These are phyloP conservation scores for Thaleichthys pacificus DNA, from an alignment of 2,797 vertebrate species.

Conservation along the genomic window DNA sequence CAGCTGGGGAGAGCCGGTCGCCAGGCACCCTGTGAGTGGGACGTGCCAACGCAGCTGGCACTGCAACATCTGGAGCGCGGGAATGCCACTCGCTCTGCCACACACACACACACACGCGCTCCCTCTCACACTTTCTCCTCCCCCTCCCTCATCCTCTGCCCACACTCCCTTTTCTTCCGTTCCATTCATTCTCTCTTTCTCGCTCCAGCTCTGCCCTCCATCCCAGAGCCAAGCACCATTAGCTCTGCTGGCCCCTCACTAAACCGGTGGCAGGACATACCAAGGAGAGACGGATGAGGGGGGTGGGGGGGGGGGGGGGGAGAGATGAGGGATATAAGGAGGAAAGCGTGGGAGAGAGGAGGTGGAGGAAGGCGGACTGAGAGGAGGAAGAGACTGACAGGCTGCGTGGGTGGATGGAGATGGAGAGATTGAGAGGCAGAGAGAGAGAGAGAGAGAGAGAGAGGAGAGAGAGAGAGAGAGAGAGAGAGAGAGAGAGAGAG, in stretches of 20 bases:
- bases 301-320: too few relatives aligned
- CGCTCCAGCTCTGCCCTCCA: constrained; percentile 26
- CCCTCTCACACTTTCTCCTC: not conserved
- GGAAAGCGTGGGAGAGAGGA: constrained; percentile 17
- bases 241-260: constrained; percentile 51
- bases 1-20: constrained; percentile 59
- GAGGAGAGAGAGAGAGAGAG: not conserved
- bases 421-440: not conserved
- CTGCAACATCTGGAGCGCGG: constrained; percentile 69
- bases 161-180: constrained; percentile 15
- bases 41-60: constrained; percentile 70
- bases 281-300: not conserved
- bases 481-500: not conserved
- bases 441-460: not conserved
- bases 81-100: constrained; percentile 26
- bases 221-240: constrained; percentile 54
- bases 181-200: constrained; percentile 26
- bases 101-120: not conserved
- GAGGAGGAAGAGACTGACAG: constrained; percentile 21
- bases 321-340: not conserved
- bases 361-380: constrained; percentile 17
- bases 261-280: constrained; percentile 51
- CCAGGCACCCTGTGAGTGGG: constrained; percentile 53
- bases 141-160: constrained; percentile 5
- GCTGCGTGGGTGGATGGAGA: constrained; percentile 10